Conservation (phyloP, 53 echinoderm and acorn worm species). For the Paelopatides confundens region DNA sequence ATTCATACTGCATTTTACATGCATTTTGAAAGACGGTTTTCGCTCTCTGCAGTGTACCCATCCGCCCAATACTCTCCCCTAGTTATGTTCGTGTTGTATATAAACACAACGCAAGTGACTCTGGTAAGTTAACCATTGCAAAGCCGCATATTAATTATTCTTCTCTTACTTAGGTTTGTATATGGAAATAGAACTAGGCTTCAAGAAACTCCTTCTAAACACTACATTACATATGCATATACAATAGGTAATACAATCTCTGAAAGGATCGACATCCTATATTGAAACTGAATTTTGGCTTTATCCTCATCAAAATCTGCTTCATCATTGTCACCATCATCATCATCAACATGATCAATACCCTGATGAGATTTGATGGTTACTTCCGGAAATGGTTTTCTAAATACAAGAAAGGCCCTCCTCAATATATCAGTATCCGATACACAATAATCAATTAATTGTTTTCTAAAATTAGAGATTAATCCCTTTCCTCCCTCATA, state of each 20-base stretch:
- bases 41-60: conserved; percentile 48
- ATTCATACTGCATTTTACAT: background rate
- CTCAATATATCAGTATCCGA: background rate
- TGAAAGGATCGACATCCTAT: conserved; percentile 68
- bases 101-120: background rate
- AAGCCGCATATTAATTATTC: conserved; percentile 57
- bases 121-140: conserved; percentile 55
- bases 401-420: background rate
- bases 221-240: conserved; percentile 68
- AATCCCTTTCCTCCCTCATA: background rate
- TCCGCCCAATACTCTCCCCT: conserved; percentile 51
- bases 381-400: background rate
- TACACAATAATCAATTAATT: background rate
- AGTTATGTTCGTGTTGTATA: conserved; percentile 59
- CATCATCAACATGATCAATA: background rate
- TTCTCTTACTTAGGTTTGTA: conserved; percentile 54
- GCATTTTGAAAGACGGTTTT: conserved; percentile 45
- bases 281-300: background rate
- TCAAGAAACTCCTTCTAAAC: conserved; percentile 65
- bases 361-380: background rate
- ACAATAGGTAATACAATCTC: conserved; percentile 63
- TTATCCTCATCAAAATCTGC: background rate
- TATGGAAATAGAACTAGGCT: conserved; percentile 54
- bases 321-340: no score
- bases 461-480: background rate